phyloP scores from a whole-genome alignment of 2,888 invertebrate genomes.

The Lomographa bimaculata region DNA sequence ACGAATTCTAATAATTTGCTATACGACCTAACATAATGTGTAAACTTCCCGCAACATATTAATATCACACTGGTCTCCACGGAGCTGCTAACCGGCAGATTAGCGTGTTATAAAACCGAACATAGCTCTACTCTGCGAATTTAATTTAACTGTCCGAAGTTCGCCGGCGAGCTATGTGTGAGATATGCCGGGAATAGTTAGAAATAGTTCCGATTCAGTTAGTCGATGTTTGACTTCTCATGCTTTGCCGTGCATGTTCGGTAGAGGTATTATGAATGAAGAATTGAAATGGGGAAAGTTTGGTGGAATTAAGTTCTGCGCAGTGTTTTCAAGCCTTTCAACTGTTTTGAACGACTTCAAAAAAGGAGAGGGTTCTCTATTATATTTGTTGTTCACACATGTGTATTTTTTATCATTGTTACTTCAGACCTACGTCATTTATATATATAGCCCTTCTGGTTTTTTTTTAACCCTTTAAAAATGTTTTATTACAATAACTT shows the following conservation, averaged over 20 bases:
- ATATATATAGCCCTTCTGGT: no score
- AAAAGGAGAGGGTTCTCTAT: no score
- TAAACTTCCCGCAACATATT: no score
- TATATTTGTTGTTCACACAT: no score
- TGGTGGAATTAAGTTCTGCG: background rate
- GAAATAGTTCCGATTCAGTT: conserved; percentile 15
- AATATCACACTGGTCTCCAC: conserved; percentile 25
- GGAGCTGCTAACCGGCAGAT: conserved; percentile 29
- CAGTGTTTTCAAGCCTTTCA: no score
- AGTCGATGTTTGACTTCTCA: conserved; percentile 14
- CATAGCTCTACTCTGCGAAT: conserved; percentile 22
- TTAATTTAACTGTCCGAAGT: conserved; percentile 37
- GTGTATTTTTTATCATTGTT: no score
- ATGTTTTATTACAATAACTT: no score
- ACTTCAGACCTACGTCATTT: no score
- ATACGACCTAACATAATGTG: no score
- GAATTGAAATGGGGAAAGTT: conserved; percentile 1
- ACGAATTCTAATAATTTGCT: no score
- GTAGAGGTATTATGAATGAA: background rate
- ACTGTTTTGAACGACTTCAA: no score
- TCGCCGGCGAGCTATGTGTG: conserved; percentile 23
- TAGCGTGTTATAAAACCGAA: conserved; percentile 33
- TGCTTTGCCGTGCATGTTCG: conserved; percentile 3
- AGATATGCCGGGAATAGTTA: conserved; percentile 8
- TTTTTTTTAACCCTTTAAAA: no score